Conservation (phyloP, 2,113 vertebrate species). For the Dasyprocta punctata region DNA sequence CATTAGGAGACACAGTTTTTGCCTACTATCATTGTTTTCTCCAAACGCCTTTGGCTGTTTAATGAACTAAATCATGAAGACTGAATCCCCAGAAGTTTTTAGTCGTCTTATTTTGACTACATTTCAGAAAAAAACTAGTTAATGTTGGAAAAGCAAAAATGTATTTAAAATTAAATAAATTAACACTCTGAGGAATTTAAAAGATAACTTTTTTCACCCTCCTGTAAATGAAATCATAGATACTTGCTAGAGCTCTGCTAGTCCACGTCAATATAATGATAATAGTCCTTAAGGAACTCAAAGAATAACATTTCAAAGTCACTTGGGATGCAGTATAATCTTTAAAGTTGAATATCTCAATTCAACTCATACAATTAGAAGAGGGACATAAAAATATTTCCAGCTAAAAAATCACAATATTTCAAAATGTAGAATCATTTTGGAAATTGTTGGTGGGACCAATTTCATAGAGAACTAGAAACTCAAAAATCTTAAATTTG, state of each 20-base stretch:
- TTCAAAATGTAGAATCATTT: not conserved
- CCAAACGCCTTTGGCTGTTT: conserved; percentile 53
- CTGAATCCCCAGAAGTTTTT: conserved; percentile 15
- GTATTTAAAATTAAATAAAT: conserved; percentile 42
- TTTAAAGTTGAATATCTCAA: not conserved
- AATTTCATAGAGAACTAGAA: not conserved
- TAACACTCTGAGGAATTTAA: not conserved
- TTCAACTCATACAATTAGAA: not conserved
- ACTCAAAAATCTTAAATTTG: not conserved
- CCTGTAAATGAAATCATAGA: not conserved
- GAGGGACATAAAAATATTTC: not conserved
- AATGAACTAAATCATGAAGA: conserved; percentile 29
- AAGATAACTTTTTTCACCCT: fast-evolving
- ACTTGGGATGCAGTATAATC: not conserved
- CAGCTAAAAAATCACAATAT: not conserved
- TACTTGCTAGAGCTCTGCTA: not conserved
- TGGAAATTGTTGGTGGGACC: not conserved
- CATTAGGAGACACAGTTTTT: conserved; percentile 37
- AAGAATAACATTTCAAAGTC: not conserved
- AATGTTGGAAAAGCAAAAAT: not conserved
- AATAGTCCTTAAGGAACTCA: not conserved
- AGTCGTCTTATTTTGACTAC: conserved; percentile 13
- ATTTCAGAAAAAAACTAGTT: conserved; percentile 48
- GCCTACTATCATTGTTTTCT: not conserved
- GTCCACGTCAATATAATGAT: not conserved